These are phyloP conservation scores for Eilema griseolum DNA, from an alignment of 2,888 invertebrate genomes.

Conservation along the genomic window DNA sequence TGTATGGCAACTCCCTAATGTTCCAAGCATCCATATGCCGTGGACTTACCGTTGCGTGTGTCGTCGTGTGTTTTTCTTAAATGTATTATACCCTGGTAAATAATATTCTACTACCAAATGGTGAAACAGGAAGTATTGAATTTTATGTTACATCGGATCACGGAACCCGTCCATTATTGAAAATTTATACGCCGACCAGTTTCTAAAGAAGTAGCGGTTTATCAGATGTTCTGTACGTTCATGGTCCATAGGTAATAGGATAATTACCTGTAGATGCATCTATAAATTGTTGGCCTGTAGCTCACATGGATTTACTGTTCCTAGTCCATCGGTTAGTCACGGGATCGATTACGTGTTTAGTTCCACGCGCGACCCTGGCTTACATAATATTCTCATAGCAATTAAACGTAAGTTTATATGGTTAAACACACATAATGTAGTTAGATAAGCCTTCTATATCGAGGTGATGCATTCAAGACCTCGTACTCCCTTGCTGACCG, in stretches of 20 bases:
- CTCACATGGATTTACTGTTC: not conserved
- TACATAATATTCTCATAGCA: conserved; percentile 6
- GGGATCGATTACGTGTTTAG: conserved; percentile 10
- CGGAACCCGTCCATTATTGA: not conserved
- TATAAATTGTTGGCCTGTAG: not conserved
- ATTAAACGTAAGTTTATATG: not conserved
- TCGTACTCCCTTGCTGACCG: not conserved
- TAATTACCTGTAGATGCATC: not conserved
- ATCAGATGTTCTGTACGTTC: not conserved
- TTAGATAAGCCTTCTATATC: not conserved
- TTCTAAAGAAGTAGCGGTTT: not conserved
- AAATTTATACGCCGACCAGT: not conserved
- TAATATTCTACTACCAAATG: not conserved
- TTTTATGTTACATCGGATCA: not conserved
- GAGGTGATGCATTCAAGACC: not conserved
- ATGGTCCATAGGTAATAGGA: not conserved
- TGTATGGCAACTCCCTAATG: too few relatives aligned
- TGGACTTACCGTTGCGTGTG: too few relatives aligned
- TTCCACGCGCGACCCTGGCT: not conserved
- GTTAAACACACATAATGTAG: not conserved
- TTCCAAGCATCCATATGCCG: too few relatives aligned
- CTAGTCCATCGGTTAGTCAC: not conserved
- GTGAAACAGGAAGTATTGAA: not conserved
- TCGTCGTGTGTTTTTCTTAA: too few relatives aligned
- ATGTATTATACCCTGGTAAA: too few relatives aligned